Base-by-base conservation (phyloP, 2,113 vertebrate genomes). In the Sterrhoptilus dennistouni region DNA sequence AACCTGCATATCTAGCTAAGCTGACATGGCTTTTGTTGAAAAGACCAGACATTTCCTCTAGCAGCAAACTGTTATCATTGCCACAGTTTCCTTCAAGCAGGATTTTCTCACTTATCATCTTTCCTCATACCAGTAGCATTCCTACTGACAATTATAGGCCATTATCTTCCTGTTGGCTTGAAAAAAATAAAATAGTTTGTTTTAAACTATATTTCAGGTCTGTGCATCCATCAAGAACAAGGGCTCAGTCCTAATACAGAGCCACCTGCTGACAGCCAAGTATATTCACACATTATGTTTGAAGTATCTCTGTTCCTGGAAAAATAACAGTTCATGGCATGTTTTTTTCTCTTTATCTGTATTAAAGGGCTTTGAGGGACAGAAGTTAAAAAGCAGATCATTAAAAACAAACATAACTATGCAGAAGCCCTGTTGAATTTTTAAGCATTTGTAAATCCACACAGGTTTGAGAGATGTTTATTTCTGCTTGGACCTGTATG, bases 211-310 rank as follows among this genome's bases (percentile, higher is more conserved):
- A 83, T 70, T 83, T 70, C 42, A 49, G 7, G 78, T 82, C 33
- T 33, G 36, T 14, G 13, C 1, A 2, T n/a, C 13, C 23, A 27
- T 13, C 9, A 53, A 50, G 54, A 93, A 4, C 7, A 85, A 60
- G 60, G 68, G 28, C 64, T 90, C 6, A 0, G 8, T 18, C 36
- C 68, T 22, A n/a, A 64, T 21, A 56, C 29, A 89, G 82, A 96
- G 96, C 94, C 95, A 93, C 78, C 93, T 96, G 78, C 94, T 92
- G 96, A 91, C 94, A 90, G 22, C 6, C n/a, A 61, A 65, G 33
- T 57, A 33, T 42, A 93, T 71, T 88, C 3, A 45, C 23, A 57
- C 64, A 70, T 23, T 56, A 33, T 91, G 45, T 66, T 35, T 49
- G 33, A 50, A 49, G 8, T n/a, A 6, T 14, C 14, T 44, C 49